Evolutionary conservation across 1,140 invertebrate species (phyloP).

Genomic region (Magallana angulata): DNA sequence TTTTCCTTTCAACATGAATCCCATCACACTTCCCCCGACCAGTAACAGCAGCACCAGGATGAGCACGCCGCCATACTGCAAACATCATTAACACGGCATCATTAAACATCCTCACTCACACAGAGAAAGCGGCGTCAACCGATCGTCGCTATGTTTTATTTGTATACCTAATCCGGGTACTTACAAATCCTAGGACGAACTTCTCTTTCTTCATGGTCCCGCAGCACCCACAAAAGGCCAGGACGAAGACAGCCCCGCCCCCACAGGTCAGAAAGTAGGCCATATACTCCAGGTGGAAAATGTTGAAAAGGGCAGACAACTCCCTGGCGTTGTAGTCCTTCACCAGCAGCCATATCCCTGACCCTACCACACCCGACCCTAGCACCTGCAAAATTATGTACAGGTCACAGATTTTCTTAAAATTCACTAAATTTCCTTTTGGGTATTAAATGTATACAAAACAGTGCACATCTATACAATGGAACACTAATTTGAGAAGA

Average conservation of each 20-base stretch:
- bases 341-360: constrained; percentile 74
- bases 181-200: constrained; percentile 76
- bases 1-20: constrained; percentile 51
- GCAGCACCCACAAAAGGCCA: constrained; percentile 77
- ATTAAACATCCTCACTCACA: too few species aligned
- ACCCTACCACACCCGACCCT: constrained; percentile 71
- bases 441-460: too few species aligned
- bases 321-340: constrained; percentile 75
- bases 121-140: too few species aligned
- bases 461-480: too few species aligned
- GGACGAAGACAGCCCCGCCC: constrained; percentile 72
- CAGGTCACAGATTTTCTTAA: too few species aligned
- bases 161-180: constrained; percentile 38
- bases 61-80: constrained; percentile 74
- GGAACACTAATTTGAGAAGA: too few species aligned
- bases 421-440: too few species aligned
- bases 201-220: constrained; percentile 76
- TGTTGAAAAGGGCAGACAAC: constrained; percentile 71
- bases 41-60: constrained; percentile 66
- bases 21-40: constrained; percentile 49
- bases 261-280: constrained; percentile 73
- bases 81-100: constrained; percentile 17
- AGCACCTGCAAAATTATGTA: constrained; percentile 63
- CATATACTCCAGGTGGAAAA: constrained; percentile 70
- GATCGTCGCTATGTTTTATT: too few species aligned